phyloP scores from a whole-genome alignment of 2,888 invertebrate species.

The Eupithecia pulchellata region DNA sequence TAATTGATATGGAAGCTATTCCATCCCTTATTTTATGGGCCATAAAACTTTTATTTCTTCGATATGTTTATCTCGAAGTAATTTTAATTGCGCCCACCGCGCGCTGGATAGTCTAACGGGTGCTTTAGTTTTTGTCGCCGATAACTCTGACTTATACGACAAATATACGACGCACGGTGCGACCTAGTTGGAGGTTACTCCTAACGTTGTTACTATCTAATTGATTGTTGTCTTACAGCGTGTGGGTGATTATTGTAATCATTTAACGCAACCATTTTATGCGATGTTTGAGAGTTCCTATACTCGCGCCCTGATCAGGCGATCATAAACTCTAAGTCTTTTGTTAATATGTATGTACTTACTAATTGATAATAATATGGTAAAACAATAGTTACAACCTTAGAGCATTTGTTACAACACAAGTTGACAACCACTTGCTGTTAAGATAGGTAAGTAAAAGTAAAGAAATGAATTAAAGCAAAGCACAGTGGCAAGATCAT shows the following conservation, averaged over 20 bases:
- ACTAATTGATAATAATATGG: not conserved
- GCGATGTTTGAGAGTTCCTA: too few relatives aligned
- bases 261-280: too few relatives aligned
- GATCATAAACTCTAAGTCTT: not conserved
- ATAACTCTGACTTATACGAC: constrained; percentile 42
- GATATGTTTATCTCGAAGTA: constrained; percentile 69
- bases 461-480: not conserved
- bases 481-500: constrained; percentile 6
- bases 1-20: constrained; percentile 48
- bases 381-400: not conserved
- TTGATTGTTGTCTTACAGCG: constrained; percentile 3
- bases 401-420: too few relatives aligned
- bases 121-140: constrained; percentile 58
- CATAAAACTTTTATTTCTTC: constrained; percentile 47
- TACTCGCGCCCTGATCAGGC: too few relatives aligned
- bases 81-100: constrained; percentile 79
- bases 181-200: not conserved
- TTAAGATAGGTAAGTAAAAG: not conserved
- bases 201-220: not conserved
- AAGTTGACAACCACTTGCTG: too few relatives aligned
- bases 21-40: constrained; percentile 45
- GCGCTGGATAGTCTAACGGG: constrained; percentile 66
- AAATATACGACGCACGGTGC: not conserved
- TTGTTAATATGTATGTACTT: not conserved
- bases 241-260: not conserved